These are phyloP conservation scores for Dorcus parallelipipedus DNA, from an alignment of 2,888 invertebrate genomes.

Conservation along the genomic window DNA sequence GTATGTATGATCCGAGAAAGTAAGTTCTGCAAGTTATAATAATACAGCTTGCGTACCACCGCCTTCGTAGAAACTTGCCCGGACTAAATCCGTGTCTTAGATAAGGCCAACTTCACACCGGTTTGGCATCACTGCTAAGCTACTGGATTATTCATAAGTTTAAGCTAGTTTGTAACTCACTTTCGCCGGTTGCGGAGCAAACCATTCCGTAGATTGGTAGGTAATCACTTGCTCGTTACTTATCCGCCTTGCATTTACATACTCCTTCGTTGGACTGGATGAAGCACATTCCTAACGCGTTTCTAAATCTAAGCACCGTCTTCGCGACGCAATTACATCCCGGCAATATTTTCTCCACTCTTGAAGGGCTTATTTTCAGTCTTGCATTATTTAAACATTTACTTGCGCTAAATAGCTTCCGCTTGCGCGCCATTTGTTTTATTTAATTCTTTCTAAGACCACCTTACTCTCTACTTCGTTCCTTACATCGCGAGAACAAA, in stretches of 20 bases:
- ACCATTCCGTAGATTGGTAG: constrained; percentile 43
- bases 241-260: constrained; percentile 29
- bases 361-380: neutral
- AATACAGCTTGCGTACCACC: constrained; percentile 38
- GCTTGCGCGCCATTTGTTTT: constrained; percentile 23
- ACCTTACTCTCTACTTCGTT: no score
- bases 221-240: constrained; percentile 48
- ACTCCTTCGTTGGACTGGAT: constrained; percentile 14
- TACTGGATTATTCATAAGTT: constrained; percentile 49
- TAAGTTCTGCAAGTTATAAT: constrained; percentile 44
- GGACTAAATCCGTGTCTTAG: constrained; percentile 46
- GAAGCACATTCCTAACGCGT: no score
- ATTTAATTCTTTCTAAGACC: constrained; percentile 25
- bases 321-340: no score
- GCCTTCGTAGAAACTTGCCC: constrained; percentile 37
- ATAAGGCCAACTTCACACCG: constrained; percentile 47
- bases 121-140: constrained; percentile 46
- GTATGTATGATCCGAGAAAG: constrained; percentile 42
- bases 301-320: no score
- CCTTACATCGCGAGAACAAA: no score
- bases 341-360: no score
- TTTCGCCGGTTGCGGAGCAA: constrained; percentile 39
- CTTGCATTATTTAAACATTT: constrained; percentile 31
- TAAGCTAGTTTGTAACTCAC: constrained; percentile 46
- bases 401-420: constrained; percentile 26